A percentile compares a stretch with the other conserved stretches of the same genome.
phyloP scores from a whole-genome alignment of 1,140 invertebrate genomes.

The Drosophila serrata region DNA sequence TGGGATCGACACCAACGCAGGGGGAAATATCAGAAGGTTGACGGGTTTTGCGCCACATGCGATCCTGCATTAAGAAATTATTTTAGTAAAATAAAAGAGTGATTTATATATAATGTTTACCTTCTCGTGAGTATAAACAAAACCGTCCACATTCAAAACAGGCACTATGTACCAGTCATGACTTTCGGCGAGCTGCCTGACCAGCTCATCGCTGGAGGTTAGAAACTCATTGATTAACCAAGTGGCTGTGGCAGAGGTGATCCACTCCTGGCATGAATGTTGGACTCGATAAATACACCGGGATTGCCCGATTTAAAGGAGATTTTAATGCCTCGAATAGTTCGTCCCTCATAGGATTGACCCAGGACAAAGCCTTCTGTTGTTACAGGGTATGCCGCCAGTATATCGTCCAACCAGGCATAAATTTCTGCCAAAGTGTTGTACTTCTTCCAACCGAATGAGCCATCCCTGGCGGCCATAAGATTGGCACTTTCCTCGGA shows the following conservation, averaged over 20 bases:
- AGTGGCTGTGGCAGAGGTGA: conserved; percentile 87
- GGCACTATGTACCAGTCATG: conserved; percentile 90
- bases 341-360: conserved; percentile 87
- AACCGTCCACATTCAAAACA: conserved; percentile 91
- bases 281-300: conserved; percentile 86
- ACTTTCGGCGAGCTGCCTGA: conserved; percentile 83
- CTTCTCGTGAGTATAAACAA: conserved; percentile 87
- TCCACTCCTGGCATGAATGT: conserved; percentile 87
- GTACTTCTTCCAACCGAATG: conserved; percentile 85
- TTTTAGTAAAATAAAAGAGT: background rate
- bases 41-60: conserved; percentile 87
- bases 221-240: conserved; percentile 87
- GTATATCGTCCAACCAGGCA: conserved; percentile 85
- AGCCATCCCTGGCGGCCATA: conserved; percentile 11
- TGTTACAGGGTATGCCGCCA: conserved; percentile 64
- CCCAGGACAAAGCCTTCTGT: conserved; percentile 65
- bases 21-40: conserved; percentile 54
- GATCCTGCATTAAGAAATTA: conserved; percentile 62
- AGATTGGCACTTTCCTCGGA: conserved; percentile 15
- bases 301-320: conserved; percentile 87
- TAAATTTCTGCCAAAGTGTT: conserved; percentile 85
- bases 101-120: conserved; percentile 9
- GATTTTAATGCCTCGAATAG: conserved; percentile 88
- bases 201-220: conserved; percentile 63
- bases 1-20: conserved; percentile 89